Conservation (phyloP, 2,888 invertebrate genomes). For the Pachliopta kotzebuea region DNA sequence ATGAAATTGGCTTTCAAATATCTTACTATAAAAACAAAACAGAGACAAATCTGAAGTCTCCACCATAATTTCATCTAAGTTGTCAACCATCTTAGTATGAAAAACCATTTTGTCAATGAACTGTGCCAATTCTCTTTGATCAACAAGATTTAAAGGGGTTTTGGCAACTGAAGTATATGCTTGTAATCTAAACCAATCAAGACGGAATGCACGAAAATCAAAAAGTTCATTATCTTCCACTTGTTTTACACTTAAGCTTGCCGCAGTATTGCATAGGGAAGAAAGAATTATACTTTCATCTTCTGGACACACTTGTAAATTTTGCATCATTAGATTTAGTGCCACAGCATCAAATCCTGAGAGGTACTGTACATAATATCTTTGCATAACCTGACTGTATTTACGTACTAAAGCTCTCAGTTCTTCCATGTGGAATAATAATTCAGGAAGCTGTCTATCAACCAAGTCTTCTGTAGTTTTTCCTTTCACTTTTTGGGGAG, state of each 20-base stretch:
- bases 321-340: conserved; percentile 91
- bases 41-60: conserved; percentile 98
- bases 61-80: conserved; percentile 96
- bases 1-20: conserved; percentile 98
- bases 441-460: conserved; percentile 97
- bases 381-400: conserved; percentile 97
- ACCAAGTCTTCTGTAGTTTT: conserved; percentile 95
- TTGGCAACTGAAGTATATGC: conserved; percentile 94
- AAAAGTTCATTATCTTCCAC: conserved; percentile 97
- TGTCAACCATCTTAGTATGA: conserved; percentile 99
- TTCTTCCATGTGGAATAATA: conserved; percentile 99
- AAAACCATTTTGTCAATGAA: conserved; percentile 97
- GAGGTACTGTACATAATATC: conserved; percentile 98
- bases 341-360: conserved; percentile 97
- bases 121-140: conserved; percentile 92
- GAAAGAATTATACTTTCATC: conserved; percentile 97
- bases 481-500: conserved; percentile 93
- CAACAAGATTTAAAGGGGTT: conserved; percentile 88
- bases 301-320: conserved; percentile 91
- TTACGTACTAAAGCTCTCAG: conserved; percentile 95
- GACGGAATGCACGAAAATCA: conserved; percentile 95
- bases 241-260: conserved; percentile 93
- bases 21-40: conserved; percentile 98
- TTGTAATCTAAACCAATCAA: conserved; percentile 99
- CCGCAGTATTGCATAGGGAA: conserved; percentile 93